Base-by-base conservation (phyloP, 2,113 vertebrate genomes). In the Sylvilagus bachmani region DNA sequence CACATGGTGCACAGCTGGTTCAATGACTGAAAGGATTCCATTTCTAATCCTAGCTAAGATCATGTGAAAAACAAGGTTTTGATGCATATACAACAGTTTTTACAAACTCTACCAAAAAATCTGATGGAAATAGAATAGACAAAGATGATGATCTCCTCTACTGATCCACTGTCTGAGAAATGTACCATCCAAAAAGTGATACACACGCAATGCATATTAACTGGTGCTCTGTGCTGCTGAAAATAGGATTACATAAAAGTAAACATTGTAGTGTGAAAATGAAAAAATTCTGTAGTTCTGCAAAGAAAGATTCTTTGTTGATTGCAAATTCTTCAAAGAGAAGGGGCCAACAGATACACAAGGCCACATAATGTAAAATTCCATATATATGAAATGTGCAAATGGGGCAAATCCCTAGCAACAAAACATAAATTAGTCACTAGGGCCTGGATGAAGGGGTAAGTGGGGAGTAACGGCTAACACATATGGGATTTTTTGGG, bases 41-140 rank as follows among this genome's bases (percentile, higher is more conserved):
- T 55, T 96, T 95, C 27, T 88, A 95, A 93, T 62, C 91, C 69
- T 38, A 64, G 38, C 78, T 86, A 92, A 81, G 12, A 69, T 74
- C 62, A 95, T 29, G 44, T 82, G 74, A 82, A 95, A 51, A 93
- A 83, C 51, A 90, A 90, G 24, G 21, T 53, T 90, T 73, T 88
- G 24, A 81, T 64, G 64, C 14, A 78, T 62, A 62, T 14, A 74
- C 4, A 87, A 87, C 2, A 69, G 17, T 78, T 89, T 49, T 86
- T 21, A 53, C 51, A 71, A 55, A 86, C 17, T 58, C 67, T 71
- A 89, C 33, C 31, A 71, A 93, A 69, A 17, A 79, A 22, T 44
- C 51, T 70, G 84, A 74, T 25, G 10, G 71, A 82, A 77, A 95
- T 7, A 81, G 25, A 89, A 73, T 93, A 14, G 51, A 10, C 61